Base-by-base conservation (phyloP, 2,113 vertebrate genomes). In the Carollia perspicillata region DNA sequence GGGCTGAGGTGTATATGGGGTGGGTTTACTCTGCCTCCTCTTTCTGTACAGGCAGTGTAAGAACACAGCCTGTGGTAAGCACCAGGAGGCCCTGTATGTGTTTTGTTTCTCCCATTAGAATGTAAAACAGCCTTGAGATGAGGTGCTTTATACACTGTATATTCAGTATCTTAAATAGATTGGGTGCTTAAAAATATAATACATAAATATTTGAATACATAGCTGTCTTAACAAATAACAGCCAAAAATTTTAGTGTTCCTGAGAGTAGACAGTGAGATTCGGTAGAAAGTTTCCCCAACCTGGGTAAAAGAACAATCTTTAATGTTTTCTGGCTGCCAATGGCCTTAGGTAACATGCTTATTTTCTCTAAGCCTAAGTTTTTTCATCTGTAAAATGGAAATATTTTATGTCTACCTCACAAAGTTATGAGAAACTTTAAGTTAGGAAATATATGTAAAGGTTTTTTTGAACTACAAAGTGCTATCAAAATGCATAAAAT, bases 21-120 rank as follows among this genome's bases (percentile, higher is more conserved):
- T 17, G 16, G 49, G 16, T 51, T 51, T 17, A 51, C 49, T 51
- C 49, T 51, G 16, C 16, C 14, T 51, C 49, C 49, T 51, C 14
- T 51, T 51, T 51, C 49, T 51, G 16, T 17, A 51, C 49, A 51
- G 49, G 49, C 16, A 17, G 49, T 51, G 49, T 51, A 51, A 51
- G 49, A 51, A 51, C 49, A 51, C 49, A 51, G 49, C 49, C 49
- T 17, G 49, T 17, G 49, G 49, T 51, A 51, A 51, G 49, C 49
- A 51, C 49, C 16, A 3, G 14, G 49, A 51, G 49, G 49, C 49
- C 14, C 20, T 80, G 16, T 68, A 55, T 35, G 17, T 84, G 26
- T 58, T 95, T 96, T 66, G 89, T 83, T 86, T 94, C 65, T 89
- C 11, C 33, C 58, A 84, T 20, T 81, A 88, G 47, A 80, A 80